A percentile compares a stretch with the other conserved stretches of the same genome.
Conservation (phyloP, 2,797 vertebrate genomes). For the Nyctibius grandis region DNA sequence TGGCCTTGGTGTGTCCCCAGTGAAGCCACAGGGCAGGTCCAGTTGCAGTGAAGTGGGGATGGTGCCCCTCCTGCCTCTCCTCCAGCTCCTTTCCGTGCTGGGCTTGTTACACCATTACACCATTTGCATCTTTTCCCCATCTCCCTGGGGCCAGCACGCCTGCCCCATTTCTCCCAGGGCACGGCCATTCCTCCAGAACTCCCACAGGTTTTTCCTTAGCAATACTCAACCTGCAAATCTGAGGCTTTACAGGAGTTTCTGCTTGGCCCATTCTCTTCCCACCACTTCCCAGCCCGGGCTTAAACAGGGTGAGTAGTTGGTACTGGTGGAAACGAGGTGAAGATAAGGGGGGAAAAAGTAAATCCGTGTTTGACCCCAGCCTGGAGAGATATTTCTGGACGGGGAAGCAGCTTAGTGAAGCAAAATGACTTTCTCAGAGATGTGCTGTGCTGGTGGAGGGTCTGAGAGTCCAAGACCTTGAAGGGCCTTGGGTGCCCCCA, state of each 20-base stretch:
- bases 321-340: background rate
- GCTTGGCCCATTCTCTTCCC: rapidly evolving
- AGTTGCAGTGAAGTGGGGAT: rapidly evolving
- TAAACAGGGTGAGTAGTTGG: background rate
- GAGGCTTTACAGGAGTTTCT: background rate
- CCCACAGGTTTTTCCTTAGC: background rate
- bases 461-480: no score
- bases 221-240: background rate
- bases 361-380: background rate
- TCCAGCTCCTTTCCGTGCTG: background rate
- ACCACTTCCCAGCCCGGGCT: background rate
- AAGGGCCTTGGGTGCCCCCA: no score
- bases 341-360: no score
- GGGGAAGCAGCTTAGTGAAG: background rate
- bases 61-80: background rate
- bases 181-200: background rate
- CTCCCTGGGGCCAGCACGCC: background rate
- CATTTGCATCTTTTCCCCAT: background rate
- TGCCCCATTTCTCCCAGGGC: background rate
- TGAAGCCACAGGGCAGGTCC: background rate
- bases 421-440: background rate
- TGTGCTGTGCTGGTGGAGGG: background rate
- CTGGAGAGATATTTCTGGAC: background rate
- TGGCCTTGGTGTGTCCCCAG: rapidly evolving
- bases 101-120: background rate